Evolutionary conservation across 2,113 vertebrate genomes (phyloP), one percentile per base, ranked within the genome.

Genomic region (Notarius quadriscutis): DNA sequence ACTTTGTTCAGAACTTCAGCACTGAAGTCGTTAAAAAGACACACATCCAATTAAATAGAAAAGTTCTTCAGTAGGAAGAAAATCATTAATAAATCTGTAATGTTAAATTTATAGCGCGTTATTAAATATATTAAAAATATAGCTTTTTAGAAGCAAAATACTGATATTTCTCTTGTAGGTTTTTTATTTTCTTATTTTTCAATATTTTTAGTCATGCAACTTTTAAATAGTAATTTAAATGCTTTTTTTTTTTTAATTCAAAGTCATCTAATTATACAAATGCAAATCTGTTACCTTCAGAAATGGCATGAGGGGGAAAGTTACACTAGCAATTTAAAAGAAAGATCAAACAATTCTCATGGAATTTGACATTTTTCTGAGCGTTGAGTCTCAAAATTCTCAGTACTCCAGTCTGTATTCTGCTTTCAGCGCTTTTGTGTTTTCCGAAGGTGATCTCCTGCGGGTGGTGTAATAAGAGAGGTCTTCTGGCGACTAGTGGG

Each of bases 391-490:
- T 69, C 65, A 69, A 15, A 67, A 67, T n/a, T 69, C 65, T 69
- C 65, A 0, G 11, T 15, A 2, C 12, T 1, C 27, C 3, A 41
- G 2, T 30, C 9, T 20, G 15, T 17, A 30, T 53, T 15, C 0
- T 22, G 48, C 7, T 5, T 15, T 84, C 30, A 71, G 7, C 69
- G 4, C 65, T 20, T 25, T 27, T 67, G 27, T 69, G 20, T 30
- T 14, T 87, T 80, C 6, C 69, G 15, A 86, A 99, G 98, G 98
- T 99, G 65, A 97, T 97, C 93, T 96, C 96, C 0, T 99, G 97
- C 82, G 94, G 97, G n/a, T 99, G 98, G 98, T 97, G 97, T 94
- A 97, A 90, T 93, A 98, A 96, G 91, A 99, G 98, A 92, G 96
- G 96, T 10, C 95, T 99, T 58, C 65, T 99, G 93, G 98, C 97